A percentile compares a stretch with the other conserved stretches of the same genome.
Conservation (phyloP, 2,888 invertebrate species). For the Drosophila mulleri region DNA sequence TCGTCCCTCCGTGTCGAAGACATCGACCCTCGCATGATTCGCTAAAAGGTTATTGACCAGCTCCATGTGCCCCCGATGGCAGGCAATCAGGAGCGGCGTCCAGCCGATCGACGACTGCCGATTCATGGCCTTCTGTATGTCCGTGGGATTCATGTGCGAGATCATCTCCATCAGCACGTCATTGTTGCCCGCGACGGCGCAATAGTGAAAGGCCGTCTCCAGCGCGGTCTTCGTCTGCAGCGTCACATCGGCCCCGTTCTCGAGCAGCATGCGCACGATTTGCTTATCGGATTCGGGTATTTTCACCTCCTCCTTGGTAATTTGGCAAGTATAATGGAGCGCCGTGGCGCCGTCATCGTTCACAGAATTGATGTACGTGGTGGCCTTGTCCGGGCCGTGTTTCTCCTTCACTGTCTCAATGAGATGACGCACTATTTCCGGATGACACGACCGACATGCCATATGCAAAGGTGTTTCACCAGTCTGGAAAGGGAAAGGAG, state of each 20-base stretch:
- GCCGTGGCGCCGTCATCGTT: slow-evolving; percentile 97
- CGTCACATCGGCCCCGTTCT: slow-evolving; percentile 96
- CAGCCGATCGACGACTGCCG: slow-evolving; percentile 97
- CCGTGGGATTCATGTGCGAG: slow-evolving; percentile 93
- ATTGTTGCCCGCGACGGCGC: slow-evolving; percentile 97
- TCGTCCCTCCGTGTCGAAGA: slow-evolving; percentile 98
- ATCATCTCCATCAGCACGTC: slow-evolving; percentile 98
- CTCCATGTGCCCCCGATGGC: slow-evolving; percentile 97
- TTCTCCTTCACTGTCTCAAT: slow-evolving; percentile 92
- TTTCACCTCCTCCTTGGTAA: slow-evolving; percentile 92
- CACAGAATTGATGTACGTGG: slow-evolving; percentile 93
- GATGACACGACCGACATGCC: slow-evolving; percentile 94
- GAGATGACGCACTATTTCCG: slow-evolving; percentile 94
- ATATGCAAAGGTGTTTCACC: slow-evolving; percentile 98
- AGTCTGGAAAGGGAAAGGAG: slow-evolving; percentile 86
- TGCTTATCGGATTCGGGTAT: slow-evolving; percentile 92
- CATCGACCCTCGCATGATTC: slow-evolving; percentile 99
- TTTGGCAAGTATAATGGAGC: slow-evolving; percentile 96
- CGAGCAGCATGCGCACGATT: slow-evolving; percentile 94
- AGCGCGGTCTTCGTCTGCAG: slow-evolving; percentile 93
- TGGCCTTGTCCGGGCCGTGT: slow-evolving; percentile 91
- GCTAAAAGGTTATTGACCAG: slow-evolving; percentile 94
- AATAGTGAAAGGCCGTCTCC: slow-evolving; percentile 98
- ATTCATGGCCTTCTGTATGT: slow-evolving; percentile 97
- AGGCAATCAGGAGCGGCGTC: slow-evolving; percentile 98